phyloP scores from a whole-genome alignment of 2,888 invertebrate genomes.

The Pseudococcus longispinus region DNA sequence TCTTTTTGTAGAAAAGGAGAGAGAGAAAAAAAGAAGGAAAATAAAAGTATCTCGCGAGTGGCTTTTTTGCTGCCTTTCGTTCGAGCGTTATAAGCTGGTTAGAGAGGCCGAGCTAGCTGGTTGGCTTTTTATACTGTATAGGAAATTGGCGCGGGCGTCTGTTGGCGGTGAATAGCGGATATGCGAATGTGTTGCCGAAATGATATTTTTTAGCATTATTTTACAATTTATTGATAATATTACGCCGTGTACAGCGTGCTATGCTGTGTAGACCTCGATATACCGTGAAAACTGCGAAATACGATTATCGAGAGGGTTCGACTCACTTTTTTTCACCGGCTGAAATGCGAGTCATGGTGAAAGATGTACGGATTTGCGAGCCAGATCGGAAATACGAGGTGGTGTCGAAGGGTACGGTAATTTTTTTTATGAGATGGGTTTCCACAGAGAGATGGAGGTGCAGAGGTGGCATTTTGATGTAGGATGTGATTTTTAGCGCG shows the following conservation, averaged over 20 bases:
- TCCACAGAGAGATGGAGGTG: not conserved
- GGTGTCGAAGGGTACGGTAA: not conserved
- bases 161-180: not conserved
- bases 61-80: not conserved
- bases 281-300: not conserved
- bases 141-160: not conserved
- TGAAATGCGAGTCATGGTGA: not conserved
- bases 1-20: not conserved
- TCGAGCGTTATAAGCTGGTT: conserved; percentile 12
- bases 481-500: not conserved
- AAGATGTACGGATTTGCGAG: not conserved
- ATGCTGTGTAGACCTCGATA: not conserved
- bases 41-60: not conserved
- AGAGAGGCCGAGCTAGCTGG: not conserved
- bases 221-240: conserved; percentile 18
- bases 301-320: not conserved
- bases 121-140: not conserved
- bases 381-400: conserved; percentile 6
- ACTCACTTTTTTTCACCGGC: not conserved
- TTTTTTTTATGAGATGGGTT: not conserved
- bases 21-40: not conserved
- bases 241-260: not conserved
- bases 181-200: conserved; percentile 9
- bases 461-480: not conserved
- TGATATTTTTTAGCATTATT: conserved; percentile 7